Conservation (phyloP, 2,797 vertebrate genomes). For the Spinus pinus region DNA sequence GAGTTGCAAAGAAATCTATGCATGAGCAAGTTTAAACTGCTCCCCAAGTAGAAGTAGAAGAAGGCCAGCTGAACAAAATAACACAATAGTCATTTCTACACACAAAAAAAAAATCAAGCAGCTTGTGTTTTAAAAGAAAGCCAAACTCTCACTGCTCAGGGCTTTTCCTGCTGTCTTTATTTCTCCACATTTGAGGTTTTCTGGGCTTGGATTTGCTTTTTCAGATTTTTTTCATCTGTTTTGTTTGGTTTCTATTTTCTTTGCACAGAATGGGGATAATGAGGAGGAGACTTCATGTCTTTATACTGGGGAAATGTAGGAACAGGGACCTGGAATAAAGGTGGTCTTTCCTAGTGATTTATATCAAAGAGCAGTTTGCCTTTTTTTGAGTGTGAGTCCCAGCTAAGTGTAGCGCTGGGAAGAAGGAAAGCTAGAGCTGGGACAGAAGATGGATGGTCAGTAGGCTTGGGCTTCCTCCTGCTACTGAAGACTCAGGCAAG, state of each 20-base stretch:
- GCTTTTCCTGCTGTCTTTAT: not conserved
- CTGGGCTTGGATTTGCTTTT: not conserved
- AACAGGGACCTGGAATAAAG: not conserved
- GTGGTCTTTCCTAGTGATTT: not conserved
- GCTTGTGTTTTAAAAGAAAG: not conserved
- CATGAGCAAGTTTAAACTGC: not conserved
- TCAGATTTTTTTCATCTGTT: not conserved
- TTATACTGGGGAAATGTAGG: not conserved
- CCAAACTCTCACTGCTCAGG: not conserved
- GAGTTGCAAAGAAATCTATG: constrained; percentile 9
- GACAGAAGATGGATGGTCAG: not conserved
- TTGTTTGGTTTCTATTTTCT: not conserved
- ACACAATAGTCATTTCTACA: not conserved
- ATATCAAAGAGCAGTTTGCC: not conserved
- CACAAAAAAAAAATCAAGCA: not conserved
- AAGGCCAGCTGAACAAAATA: constrained; percentile 17
- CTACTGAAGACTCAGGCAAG: not conserved
- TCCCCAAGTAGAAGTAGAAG: not conserved
- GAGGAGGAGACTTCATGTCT: not conserved
- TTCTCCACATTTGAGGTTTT: not conserved
- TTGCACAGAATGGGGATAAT: not conserved
- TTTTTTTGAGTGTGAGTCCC: not conserved
- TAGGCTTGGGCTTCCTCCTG: not conserved
- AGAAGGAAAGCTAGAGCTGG: not conserved
- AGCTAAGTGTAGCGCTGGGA: not conserved